Evolutionary conservation across 1,140 invertebrate species (phyloP).

Genomic region (Zaprionus capensis): DNA sequence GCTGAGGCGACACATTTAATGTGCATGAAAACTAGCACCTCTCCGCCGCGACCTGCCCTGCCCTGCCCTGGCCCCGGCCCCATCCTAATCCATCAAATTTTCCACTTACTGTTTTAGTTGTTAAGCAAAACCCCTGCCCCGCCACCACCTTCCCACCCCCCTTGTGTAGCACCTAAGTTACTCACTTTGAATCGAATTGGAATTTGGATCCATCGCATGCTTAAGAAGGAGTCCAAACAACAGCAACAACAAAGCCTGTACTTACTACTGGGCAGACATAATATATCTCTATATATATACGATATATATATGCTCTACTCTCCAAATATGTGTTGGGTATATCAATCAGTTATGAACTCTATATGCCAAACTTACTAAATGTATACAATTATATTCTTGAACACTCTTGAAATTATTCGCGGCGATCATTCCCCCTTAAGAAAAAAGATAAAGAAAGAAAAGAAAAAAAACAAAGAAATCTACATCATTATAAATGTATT

Average conservation of each 20-base stretch:
- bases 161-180: neutral
- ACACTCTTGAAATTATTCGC: slow-evolving; percentile 3
- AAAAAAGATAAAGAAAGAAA: neutral
- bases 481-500: neutral
- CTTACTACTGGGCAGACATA: neutral
- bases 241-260: neutral
- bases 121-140: slow-evolving; percentile 6
- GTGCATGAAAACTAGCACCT: neutral
- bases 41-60: no score
- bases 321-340: neutral
- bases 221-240: neutral
- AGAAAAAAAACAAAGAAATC: neutral
- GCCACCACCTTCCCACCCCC: neutral
- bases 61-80: neutral
- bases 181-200: neutral
- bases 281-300: slow-evolving; percentile 14
- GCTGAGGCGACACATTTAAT: slow-evolving; percentile 31
- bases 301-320: slow-evolving; percentile 20
- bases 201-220: neutral
- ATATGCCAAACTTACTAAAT: slow-evolving; percentile 69
- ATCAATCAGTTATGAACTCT: slow-evolving; percentile 7
- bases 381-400: slow-evolving; percentile 17
- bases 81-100: neutral
- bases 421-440: neutral
- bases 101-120: slow-evolving; percentile 25